A percentile compares a stretch with the other conserved stretches of the same genome.
These are phyloP conservation scores for Ahaetulla prasina DNA, from an alignment of 2,113 vertebrate species.

Conservation along the genomic window DNA sequence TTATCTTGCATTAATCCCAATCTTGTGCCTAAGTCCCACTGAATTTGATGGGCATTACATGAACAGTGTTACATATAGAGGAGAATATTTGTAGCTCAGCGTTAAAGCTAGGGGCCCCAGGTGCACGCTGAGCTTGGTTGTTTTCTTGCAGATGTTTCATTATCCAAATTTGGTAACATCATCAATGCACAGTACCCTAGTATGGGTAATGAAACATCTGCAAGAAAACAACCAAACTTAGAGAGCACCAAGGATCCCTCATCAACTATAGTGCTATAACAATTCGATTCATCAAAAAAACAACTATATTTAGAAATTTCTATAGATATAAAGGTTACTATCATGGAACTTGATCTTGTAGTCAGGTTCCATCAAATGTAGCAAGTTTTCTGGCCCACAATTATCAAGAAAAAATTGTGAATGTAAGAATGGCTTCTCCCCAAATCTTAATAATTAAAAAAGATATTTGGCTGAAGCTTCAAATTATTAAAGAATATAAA, in stretches of 20 bases:
- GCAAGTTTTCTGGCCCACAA: not conserved
- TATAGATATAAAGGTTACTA: not conserved
- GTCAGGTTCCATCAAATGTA: not conserved
- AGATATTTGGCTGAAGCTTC: not conserved
- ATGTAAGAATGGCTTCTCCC: not conserved
- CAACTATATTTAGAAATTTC: not conserved
- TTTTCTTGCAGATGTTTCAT: no score
- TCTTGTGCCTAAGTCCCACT: not conserved
- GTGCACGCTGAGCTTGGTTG: no score
- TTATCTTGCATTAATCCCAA: not conserved
- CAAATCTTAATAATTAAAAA: not conserved
- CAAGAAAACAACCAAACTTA: no score
- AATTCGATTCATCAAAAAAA: not conserved
- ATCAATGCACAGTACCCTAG: no score
- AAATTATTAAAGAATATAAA: not conserved
- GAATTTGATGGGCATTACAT: not conserved
- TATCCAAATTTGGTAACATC: no score
- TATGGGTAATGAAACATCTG: no score
- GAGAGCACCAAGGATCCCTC: no score
- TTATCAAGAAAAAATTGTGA: not conserved
- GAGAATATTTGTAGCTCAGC: no score
- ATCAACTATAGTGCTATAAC: not conserved
- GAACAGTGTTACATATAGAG: not conserved
- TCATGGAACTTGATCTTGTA: not conserved
- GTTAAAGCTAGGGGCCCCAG: no score